Evolutionary conservation across 1,140 invertebrate genomes (phyloP), one percentile per base, ranked within the genome.

Genomic region (Tetramorium simillimum): DNA sequence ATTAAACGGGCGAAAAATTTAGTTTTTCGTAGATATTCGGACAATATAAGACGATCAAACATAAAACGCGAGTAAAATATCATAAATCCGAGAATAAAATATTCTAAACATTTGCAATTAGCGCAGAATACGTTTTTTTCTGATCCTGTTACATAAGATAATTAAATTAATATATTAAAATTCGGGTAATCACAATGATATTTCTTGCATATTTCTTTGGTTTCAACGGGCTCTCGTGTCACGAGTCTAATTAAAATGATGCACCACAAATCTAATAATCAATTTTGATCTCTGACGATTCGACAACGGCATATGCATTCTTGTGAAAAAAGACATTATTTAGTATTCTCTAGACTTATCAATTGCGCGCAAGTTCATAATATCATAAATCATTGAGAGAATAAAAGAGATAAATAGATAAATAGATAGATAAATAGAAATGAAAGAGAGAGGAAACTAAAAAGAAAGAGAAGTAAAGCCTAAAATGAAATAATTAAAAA

Each of bases 401-500:
- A 40, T 7, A 10, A 43, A 81, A 58, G 37, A 70, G 43, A 53
- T 40, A 70, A 63, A 69, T 40, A 69, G 56, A 69, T 53, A 77
- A 18, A 85, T 18, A 60, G 49, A 60, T 28, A 62, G 51, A 53
- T 46, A 75, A 10, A 75, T 12, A 60, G 43, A 80, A 9, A 49
- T 14, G 21, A 40, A 76, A 86, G 33, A 49, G 21, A 76, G 51
- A 75, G 21, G 40, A n/a, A 70, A 58, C n/a, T 67, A 46, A 67
- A 86, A 76, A 86, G 40, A 86, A 49, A 78, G 40, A 51, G 6
- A 81, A 70, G 14, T 46, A 46, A 24, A 86, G 18, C 40, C 12
- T 53, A 51, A 81, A 46, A 76, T 9, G 9, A 86, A 86, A 81
- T 81, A 70, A 60, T 70, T 6, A 53, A 53, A 69, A 62, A 40